Conservation (phyloP, 2,113 vertebrate species). For the Eulemur macaco region DNA sequence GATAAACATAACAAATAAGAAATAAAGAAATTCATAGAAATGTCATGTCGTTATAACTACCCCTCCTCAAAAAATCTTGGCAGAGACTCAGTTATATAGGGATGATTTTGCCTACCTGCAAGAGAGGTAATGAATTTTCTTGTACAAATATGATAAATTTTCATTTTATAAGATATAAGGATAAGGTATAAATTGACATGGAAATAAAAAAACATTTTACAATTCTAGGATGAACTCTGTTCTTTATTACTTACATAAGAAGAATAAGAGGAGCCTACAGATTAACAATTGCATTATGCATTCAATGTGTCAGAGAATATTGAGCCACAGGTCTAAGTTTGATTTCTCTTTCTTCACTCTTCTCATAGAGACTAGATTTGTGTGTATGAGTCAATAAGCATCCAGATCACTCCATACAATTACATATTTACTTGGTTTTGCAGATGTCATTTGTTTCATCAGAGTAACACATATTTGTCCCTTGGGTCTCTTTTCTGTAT, state of each 20-base stretch:
- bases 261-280: neutral
- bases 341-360: constrained; percentile 9
- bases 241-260: neutral
- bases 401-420: neutral
- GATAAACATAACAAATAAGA: neutral
- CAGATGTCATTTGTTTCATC: constrained; percentile 26
- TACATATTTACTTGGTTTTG: neutral
- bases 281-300: neutral
- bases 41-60: neutral
- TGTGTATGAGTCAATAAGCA: neutral
- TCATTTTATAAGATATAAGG: neutral
- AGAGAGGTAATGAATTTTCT: constrained; percentile 21
- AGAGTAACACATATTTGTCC: neutral
- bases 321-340: neutral
- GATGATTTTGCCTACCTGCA: neutral
- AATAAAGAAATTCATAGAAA: neutral
- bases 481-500: neutral
- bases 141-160: neutral
- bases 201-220: constrained; percentile 38
- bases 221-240: constrained; percentile 10
- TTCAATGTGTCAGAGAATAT: constrained; percentile 5
- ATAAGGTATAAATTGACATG: neutral
- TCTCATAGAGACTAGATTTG: neutral
- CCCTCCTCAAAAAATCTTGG: neutral
- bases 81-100: neutral